These are phyloP conservation scores for Gnatocerus cornutus DNA, from an alignment of 2,888 invertebrate species.

Conservation along the genomic window DNA sequence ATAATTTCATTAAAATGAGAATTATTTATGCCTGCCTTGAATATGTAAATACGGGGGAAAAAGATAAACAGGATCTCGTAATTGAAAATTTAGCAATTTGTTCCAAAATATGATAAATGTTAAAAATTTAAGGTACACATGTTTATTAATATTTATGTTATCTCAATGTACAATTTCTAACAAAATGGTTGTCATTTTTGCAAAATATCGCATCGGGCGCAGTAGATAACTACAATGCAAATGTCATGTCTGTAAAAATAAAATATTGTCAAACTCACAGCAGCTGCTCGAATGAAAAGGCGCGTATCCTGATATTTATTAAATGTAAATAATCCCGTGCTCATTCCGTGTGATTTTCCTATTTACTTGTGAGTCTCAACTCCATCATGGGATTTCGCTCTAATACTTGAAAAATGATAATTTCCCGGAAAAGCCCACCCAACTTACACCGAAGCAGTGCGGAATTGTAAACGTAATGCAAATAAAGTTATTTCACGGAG, in stretches of 20 bases:
- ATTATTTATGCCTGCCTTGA: constrained; percentile 32
- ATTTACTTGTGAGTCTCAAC: too few relatives aligned
- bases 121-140: too few relatives aligned
- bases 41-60: constrained; percentile 17
- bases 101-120: neutral
- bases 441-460: neutral
- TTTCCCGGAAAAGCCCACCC: neutral
- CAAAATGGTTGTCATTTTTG: too few relatives aligned
- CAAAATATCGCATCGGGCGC: too few relatives aligned
- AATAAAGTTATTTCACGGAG: constrained; percentile 44
- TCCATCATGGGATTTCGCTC: too few relatives aligned
- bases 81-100: constrained; percentile 25
- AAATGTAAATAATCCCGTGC: too few relatives aligned
- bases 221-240: neutral
- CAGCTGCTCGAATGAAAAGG: neutral
- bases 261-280: too few relatives aligned
- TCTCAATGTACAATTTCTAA: too few relatives aligned
- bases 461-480: constrained; percentile 17
- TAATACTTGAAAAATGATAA: constrained; percentile 6
- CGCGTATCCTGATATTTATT: too few relatives aligned
- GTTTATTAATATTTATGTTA: too few relatives aligned
- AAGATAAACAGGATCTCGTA: constrained; percentile 25
- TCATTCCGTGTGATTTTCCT: too few relatives aligned
- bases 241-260: neutral
- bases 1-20: constrained; percentile 28